Base-by-base conservation (phyloP, 2,888 invertebrate species). In the Poecilobothrus nobilitatus region DNA sequence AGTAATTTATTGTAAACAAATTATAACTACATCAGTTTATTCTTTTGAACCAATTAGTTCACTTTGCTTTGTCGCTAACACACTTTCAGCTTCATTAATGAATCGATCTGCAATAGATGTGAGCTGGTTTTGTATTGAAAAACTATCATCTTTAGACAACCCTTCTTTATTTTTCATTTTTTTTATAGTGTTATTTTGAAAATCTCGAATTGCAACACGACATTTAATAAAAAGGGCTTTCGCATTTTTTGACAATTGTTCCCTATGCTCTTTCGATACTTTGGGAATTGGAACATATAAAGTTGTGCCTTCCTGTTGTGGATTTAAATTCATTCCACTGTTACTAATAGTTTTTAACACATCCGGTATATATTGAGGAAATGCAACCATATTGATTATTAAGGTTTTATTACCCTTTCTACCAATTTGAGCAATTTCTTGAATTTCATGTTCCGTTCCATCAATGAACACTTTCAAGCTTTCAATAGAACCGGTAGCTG, bases 291-390 rank as follows among this genome's bases (percentile, higher is more conserved):
- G 92, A 67, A 97, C 86, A 80, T 88, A 96, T 66, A 97, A 81
- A 2, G 91, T 92, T 1, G 94, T 95, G 27, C 95, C 95, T 78
- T 97, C 97, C 80, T 95, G 95, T 78, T 97, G 96, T 0, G 96
- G 95, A 83, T 94, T 96, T 68, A 97, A 83, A 80, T 95, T 95
- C 85, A 97, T 87, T 12, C 95, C 95, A 70, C 94, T 94, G 61
- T 87, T 87, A 68, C 85, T 82, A 66, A 97, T 86, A 2, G 92
- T 88, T 76, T 89, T 88, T 37, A 95, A 75, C 8, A 91, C 91
- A 72, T 88, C 86, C 10, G 92, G 91, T 75, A 94, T 90, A 10
- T 91, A 91, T 85, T 94, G 93, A 0, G 97, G 95, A 80, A 94
- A 92, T 0, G 89, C 86, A 67, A 89, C 83, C 85, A 94, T 88